phyloP scores from a whole-genome alignment of 2,113 vertebrate genomes.

The Petrocephalus zakoni region DNA sequence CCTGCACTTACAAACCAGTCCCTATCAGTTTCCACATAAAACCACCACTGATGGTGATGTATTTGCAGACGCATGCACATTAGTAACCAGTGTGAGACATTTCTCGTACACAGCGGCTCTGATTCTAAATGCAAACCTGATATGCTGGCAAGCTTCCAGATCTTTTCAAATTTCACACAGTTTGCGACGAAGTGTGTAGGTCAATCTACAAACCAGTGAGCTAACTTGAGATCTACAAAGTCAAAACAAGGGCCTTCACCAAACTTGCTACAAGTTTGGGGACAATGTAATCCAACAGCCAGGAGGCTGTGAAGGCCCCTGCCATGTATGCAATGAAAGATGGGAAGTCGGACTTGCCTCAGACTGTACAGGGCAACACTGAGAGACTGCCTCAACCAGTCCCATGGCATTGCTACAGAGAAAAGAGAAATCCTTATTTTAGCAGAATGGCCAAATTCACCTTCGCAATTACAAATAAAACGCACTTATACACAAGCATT shows the following conservation, averaged over 20 bases:
- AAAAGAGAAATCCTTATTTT: slow-evolving; percentile 97
- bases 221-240: slow-evolving; percentile 47
- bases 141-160: background rate
- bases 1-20: background rate
- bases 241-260: slow-evolving; percentile 87
- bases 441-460: slow-evolving; percentile 77
- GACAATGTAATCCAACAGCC: slow-evolving; percentile 89
- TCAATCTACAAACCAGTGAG: slow-evolving; percentile 30
- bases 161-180: background rate
- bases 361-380: slow-evolving; percentile 97
- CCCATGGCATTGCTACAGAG: slow-evolving; percentile 95
- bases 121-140: background rate
- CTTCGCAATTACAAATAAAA: slow-evolving; percentile 43
- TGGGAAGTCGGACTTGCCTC: slow-evolving; percentile 93
- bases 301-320: slow-evolving; percentile 87
- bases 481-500: slow-evolving; percentile 63
- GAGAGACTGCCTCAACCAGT: slow-evolving; percentile 98
- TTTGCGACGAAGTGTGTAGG: background rate
- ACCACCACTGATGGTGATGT: background rate
- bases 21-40: background rate
- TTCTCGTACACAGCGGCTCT: background rate
- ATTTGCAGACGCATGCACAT: slow-evolving; percentile 3
- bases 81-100: background rate
- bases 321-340: slow-evolving; percentile 77
- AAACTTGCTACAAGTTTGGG: slow-evolving; percentile 99